phyloP scores from a whole-genome alignment of 1,140 invertebrate genomes.

The Zaprionus africanus region DNA sequence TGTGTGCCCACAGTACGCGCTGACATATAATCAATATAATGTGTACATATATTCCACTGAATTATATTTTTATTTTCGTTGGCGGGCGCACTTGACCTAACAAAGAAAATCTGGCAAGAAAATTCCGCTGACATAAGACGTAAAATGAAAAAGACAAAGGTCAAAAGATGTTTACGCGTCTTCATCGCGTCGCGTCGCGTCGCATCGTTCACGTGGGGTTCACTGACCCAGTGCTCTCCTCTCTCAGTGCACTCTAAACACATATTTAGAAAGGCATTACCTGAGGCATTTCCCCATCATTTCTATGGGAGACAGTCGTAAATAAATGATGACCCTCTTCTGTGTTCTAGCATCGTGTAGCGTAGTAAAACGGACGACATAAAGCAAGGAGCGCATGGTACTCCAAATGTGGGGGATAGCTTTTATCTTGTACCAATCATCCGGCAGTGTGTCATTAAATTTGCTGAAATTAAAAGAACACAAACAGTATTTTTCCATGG shows the following conservation, averaged over 20 bases:
- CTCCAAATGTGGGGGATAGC: not conserved
- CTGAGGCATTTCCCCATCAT: slow-evolving; percentile 16
- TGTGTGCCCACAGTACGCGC: not conserved
- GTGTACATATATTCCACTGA: slow-evolving; percentile 11
- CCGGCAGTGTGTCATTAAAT: slow-evolving; percentile 19
- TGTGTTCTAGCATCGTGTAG: slow-evolving; percentile 22
- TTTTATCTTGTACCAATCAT: slow-evolving; percentile 8
- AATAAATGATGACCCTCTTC: slow-evolving; percentile 57
- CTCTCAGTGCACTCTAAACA: slow-evolving; percentile 39
- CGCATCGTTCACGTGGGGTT: slow-evolving; percentile 17
- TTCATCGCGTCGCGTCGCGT: not conserved
- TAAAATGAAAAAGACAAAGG: slow-evolving; percentile 4
- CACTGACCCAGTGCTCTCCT: slow-evolving; percentile 58
- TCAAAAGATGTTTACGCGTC: slow-evolving; percentile 10
- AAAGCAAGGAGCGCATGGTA: slow-evolving; percentile 1
- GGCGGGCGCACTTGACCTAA: slow-evolving; percentile 23
- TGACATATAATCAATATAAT: slow-evolving; percentile 44
- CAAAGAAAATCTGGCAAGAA: slow-evolving; percentile 19
- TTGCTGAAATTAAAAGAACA: not conserved
- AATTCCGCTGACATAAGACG: slow-evolving; percentile 11
- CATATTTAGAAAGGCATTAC: slow-evolving; percentile 27
- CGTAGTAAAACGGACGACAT: slow-evolving; percentile 17
- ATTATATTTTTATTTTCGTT: slow-evolving; percentile 36
- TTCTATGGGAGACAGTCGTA: slow-evolving; percentile 37
- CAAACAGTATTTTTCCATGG: not conserved